Evolutionary conservation across 2,797 vertebrate species (phyloP).

Genomic region (Chaunax sp.): DNA sequence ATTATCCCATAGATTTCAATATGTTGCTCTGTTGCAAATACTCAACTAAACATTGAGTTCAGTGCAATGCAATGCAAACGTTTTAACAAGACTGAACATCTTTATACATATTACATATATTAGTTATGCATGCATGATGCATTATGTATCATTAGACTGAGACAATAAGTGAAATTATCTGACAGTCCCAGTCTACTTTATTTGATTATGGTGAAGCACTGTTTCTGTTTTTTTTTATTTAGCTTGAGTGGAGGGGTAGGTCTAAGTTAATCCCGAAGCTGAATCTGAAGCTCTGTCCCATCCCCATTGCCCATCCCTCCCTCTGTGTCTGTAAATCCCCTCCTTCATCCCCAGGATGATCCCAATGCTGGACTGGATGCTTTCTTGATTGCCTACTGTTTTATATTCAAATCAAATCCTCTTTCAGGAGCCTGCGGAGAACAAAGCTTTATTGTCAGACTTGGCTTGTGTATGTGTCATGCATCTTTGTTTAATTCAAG

Average conservation of each 20-base stretch:
- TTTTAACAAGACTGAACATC: not conserved
- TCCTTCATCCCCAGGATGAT: slow-evolving; percentile 69
- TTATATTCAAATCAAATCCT: slow-evolving; percentile 76
- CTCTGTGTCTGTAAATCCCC: slow-evolving; percentile 65
- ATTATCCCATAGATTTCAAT: not conserved
- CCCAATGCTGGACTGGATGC: slow-evolving; percentile 61
- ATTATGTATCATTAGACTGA: not conserved
- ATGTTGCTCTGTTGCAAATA: not conserved
- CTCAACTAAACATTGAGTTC: not conserved
- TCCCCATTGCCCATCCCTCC: slow-evolving; percentile 36
- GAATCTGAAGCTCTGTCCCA: slow-evolving; percentile 39
- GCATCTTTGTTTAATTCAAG: slow-evolving; percentile 32
- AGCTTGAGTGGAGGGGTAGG: slow-evolving; percentile 33
- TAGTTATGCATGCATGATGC: not conserved
- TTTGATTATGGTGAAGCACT: slow-evolving; percentile 37
- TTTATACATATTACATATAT: not conserved
- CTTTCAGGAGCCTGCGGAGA: slow-evolving; percentile 66
- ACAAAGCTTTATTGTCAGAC: slow-evolving; percentile 67
- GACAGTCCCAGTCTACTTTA: slow-evolving; percentile 16
- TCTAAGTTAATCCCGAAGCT: slow-evolving; percentile 61
- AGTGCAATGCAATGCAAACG: not conserved
- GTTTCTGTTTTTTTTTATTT: slow-evolving; percentile 34
- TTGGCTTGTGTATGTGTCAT: slow-evolving; percentile 13
- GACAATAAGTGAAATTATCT: slow-evolving; percentile 15
- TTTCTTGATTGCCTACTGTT: slow-evolving; percentile 73